Base-by-base conservation (phyloP, 2,888 invertebrate genomes). In the Pristionchus entomophagus region DNA sequence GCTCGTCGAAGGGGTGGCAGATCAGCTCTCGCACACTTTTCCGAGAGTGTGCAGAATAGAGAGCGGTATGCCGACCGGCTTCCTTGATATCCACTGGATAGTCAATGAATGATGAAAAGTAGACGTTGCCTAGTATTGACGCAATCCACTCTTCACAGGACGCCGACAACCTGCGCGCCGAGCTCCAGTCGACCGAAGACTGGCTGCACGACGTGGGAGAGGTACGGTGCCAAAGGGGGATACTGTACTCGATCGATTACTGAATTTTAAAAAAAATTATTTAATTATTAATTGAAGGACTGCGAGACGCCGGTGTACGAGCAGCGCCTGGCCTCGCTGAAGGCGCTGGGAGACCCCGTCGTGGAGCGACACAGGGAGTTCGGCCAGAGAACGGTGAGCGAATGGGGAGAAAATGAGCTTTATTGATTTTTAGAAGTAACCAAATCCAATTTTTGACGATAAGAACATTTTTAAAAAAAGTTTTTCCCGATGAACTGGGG, bases 181-280 rank as follows among this genome's bases (percentile, higher is more conserved):
- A 96, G 89, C 95, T 99, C 53, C 96, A 96, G 92, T 95, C 96
- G 32, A 96, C 97, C 91, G 99, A 99, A 94, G 96, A 96, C 93
- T 99, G 99, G 99, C 95, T 99, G 29, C 99, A 99, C 93, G 98
- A 98, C 92, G 96, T 96, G 87, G 99, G 99, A 5, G 98, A 98
- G 94, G 97, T 93, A 97, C 97, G 94, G 96, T 96, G 90, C 96
- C 96, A 93, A n/a, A 26, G 32, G 22, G 69, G 69, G 69, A 35
- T 69, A 69, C 35, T 14, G 69, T 69, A 26, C 59, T 12, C n/a
- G 32, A 73, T 73, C 45, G 41, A 45, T 56, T 56, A 22, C 5
- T n/a, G n/a, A n/a, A n/a, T n/a, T n/a, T n/a, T n/a, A n/a, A n/a
- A n/a, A n/a, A n/a, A n/a, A n/a, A n/a, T n/a, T n/a, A n/a, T n/a